Percentiles rank a stretch among this genome's conserved stretches.
Evolutionary conservation across 2,797 vertebrate genomes (phyloP).

Genomic region (Malurus splendens): DNA sequence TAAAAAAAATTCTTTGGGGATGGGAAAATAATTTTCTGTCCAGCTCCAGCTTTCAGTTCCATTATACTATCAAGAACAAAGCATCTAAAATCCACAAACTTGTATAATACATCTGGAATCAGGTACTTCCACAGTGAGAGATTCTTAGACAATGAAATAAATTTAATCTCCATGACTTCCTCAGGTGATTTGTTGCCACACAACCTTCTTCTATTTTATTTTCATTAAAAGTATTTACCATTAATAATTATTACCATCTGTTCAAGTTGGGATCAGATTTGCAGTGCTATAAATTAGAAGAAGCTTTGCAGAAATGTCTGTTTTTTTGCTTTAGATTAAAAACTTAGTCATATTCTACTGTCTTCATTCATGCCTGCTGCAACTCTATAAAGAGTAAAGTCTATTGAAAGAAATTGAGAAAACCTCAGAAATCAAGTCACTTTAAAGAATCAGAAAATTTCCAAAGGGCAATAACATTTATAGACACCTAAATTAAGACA

Average conservation of each 20-base stretch:
- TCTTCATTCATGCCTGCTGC: neutral
- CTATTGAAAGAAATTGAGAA: neutral
- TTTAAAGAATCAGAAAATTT: neutral
- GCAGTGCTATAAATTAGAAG: neutral
- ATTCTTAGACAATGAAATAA: conserved; percentile 6
- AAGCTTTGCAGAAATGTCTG: neutral
- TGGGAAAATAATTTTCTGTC: conserved; percentile 6
- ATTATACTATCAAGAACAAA: neutral
- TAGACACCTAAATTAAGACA: neutral
- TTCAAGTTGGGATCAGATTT: neutral
- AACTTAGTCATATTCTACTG: neutral
- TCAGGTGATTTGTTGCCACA: conserved; percentile 23
- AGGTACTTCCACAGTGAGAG: neutral
- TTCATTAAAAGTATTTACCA: neutral
- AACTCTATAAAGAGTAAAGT: neutral
- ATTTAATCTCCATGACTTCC: neutral
- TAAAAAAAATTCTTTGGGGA: neutral
- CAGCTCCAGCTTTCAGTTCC: neutral
- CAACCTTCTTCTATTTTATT: neutral
- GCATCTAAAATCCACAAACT: neutral
- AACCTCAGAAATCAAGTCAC: neutral
- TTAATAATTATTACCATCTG: conserved; percentile 32
- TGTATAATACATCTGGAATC: conserved; percentile 17
- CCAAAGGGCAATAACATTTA: neutral
- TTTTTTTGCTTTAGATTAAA: neutral